These are phyloP conservation scores for Ariolimax columbianus DNA, from an alignment of 2,888 invertebrate genomes.

Conservation along the genomic window DNA sequence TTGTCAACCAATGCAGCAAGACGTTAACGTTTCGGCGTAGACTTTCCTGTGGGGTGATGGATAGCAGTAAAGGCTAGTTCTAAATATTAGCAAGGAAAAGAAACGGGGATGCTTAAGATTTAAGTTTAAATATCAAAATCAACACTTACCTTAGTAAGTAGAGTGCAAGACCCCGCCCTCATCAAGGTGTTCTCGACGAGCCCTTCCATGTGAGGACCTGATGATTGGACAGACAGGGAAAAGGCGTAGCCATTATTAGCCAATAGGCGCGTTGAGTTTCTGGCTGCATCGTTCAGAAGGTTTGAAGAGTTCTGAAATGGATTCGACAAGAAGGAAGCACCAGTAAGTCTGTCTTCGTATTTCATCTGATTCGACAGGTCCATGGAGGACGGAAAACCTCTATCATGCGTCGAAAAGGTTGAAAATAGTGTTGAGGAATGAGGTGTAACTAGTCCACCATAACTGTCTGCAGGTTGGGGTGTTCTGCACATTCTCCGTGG, in stretches of 20 bases:
- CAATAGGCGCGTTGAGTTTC: neutral
- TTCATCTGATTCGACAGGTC: neutral
- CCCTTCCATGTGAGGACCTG: neutral
- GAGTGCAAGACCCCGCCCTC: neutral
- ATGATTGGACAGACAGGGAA: slow-evolving; percentile 24
- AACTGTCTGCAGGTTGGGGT: slow-evolving; percentile 38
- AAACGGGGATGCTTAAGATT: too few species aligned
- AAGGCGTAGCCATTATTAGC: slow-evolving; percentile 7
- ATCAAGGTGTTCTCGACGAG: neutral
- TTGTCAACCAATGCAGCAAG: too few species aligned
- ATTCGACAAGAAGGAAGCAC: neutral
- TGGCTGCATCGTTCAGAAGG: neutral
- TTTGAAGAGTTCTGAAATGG: slow-evolving; percentile 21
- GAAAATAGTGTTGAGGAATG: neutral
- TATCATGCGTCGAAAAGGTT: neutral
- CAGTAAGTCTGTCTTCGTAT: slow-evolving; percentile 7
- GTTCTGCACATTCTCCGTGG: slow-evolving; percentile 49
- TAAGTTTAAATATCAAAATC: neutral
- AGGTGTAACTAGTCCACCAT: neutral
- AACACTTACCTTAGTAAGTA: slow-evolving; percentile 41
- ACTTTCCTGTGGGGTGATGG: too few species aligned
- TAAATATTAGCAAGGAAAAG: too few species aligned
- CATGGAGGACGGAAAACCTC: neutral
- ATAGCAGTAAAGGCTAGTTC: too few species aligned
- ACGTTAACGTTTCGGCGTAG: too few species aligned